These are phyloP conservation scores for Edolisoma coerulescens DNA, from an alignment of 2,113 vertebrate genomes.

Conservation along the genomic window DNA sequence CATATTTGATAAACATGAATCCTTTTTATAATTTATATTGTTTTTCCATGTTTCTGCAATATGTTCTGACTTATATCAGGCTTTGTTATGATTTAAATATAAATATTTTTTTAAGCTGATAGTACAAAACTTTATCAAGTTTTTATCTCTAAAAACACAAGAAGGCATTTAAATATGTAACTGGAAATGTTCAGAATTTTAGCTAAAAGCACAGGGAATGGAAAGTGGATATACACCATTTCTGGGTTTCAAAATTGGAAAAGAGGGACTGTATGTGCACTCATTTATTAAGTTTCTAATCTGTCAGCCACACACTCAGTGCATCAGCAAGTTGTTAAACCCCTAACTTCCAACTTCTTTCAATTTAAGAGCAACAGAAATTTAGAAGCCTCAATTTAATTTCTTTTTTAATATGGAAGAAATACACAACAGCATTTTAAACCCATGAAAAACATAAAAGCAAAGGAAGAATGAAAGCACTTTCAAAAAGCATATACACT, in stretches of 20 bases:
- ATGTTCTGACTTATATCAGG: neutral
- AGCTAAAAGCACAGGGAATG: neutral
- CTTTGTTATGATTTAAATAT: neutral
- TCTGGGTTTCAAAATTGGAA: neutral
- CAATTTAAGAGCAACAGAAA: neutral
- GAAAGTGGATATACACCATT: neutral
- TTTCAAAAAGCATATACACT: neutral
- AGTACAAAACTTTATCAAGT: neutral
- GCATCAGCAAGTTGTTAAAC: neutral
- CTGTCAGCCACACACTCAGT: neutral
- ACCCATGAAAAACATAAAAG: neutral
- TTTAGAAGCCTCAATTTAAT: neutral
- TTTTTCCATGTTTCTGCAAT: neutral
- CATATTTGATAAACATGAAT: conserved; percentile 18
- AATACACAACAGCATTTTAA: neutral
- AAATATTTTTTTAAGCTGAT: neutral
- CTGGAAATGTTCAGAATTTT: neutral
- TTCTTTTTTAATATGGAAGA: neutral
- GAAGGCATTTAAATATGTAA: neutral
- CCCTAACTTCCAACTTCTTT: neutral
- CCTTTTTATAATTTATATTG: conserved; percentile 40
- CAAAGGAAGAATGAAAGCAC: neutral
- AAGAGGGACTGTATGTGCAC: neutral
- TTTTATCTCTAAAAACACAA: neutral
- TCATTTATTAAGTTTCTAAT: neutral